Percentiles rank a stretch among this genome's conserved stretches.
phyloP scores from a whole-genome alignment of 2,888 invertebrate genomes.

The Nezara viridula region DNA sequence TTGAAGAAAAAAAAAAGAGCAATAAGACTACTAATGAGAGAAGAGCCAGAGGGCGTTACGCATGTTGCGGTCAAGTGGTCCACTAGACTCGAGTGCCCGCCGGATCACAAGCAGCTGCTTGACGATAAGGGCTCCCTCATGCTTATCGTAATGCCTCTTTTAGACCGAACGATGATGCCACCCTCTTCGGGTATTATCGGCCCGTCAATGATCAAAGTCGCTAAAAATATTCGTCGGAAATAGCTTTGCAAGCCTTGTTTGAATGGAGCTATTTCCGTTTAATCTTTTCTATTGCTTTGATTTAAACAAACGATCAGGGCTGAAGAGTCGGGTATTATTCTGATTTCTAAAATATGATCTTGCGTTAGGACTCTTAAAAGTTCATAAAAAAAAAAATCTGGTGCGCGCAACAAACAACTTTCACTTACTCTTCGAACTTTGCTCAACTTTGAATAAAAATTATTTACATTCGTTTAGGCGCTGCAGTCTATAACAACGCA shows the following conservation, averaged over 20 bases:
- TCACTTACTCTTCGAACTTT: too few relatives aligned
- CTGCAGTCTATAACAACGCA: too few relatives aligned
- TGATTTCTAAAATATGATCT: too few relatives aligned
- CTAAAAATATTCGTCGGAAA: neutral
- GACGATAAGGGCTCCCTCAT: neutral
- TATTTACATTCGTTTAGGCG: too few relatives aligned
- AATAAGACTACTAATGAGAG: neutral
- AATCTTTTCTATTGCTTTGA: neutral
- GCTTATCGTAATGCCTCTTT: neutral
- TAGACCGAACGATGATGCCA: neutral
- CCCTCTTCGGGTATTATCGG: neutral
- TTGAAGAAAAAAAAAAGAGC: neutral
- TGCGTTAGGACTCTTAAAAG: too few relatives aligned
- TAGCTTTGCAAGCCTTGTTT: neutral
- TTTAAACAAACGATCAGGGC: too few relatives aligned
- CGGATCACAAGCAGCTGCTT: neutral
- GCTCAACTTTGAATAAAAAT: too few relatives aligned
- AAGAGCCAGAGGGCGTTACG: neutral
- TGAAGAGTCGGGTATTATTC: too few relatives aligned
- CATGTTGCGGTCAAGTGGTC: neutral
- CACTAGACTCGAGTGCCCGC: neutral
- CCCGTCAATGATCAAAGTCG: neutral
- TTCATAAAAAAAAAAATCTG: too few relatives aligned
- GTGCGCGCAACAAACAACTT: too few relatives aligned
- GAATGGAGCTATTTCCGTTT: neutral